Evolutionary conservation across 2,797 vertebrate species (phyloP).

Genomic region (Thripadectes ignobilis): DNA sequence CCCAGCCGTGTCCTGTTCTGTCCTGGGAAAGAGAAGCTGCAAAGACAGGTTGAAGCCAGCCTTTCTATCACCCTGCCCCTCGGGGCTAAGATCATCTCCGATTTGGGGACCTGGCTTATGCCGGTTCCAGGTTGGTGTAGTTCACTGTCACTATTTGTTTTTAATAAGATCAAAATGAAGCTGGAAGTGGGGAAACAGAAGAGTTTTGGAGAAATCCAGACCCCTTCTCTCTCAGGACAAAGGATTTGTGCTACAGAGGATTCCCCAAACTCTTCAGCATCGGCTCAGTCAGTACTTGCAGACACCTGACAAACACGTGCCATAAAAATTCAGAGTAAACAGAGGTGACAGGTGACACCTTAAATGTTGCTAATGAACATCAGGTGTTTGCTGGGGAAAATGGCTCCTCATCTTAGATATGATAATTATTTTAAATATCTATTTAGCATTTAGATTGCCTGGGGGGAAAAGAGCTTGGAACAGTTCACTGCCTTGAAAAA

Average conservation of each 20-base stretch:
- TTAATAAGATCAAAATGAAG: neutral
- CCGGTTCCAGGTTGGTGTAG: neutral
- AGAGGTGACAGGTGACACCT: neutral
- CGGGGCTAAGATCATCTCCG: neutral
- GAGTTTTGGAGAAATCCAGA: neutral
- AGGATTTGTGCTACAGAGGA: neutral
- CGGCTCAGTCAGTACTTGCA: neutral
- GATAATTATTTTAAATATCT: slow-evolving; percentile 70
- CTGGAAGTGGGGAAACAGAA: neutral
- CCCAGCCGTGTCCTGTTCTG: neutral
- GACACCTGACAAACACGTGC: neutral
- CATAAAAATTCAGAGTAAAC: neutral
- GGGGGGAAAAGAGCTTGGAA: slow-evolving; percentile 28
- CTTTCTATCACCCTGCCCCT: neutral
- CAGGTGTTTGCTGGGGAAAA: slow-evolving; percentile 57
- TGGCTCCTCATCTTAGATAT: slow-evolving; percentile 10
- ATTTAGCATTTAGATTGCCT: slow-evolving; percentile 75
- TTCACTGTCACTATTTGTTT: neutral
- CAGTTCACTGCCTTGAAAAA: slow-evolving; percentile 55
- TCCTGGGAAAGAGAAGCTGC: neutral
- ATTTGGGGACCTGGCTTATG: neutral
- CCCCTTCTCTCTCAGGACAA: neutral
- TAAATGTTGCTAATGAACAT: slow-evolving; percentile 63
- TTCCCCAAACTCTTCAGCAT: neutral
- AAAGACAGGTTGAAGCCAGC: neutral